These are phyloP conservation scores for Sminthopsis crassicaudata DNA, from an alignment of 2,113 vertebrate species.

Conservation along the genomic window DNA sequence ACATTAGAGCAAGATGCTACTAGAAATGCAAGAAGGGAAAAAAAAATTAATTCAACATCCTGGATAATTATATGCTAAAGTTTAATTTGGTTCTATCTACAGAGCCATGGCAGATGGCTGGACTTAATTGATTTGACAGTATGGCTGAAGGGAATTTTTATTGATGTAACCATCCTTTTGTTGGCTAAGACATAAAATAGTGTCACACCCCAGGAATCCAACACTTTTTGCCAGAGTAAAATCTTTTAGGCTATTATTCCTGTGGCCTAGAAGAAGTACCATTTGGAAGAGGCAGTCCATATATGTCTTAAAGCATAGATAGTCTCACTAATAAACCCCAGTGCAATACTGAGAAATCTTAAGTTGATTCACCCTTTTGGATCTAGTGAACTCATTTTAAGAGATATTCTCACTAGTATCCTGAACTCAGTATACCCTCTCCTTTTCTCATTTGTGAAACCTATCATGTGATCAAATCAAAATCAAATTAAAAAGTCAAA, in stretches of 20 bases:
- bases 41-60: slow-evolving; percentile 34
- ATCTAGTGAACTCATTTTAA: not conserved
- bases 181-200: not conserved
- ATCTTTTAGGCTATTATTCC: not conserved
- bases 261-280: not conserved
- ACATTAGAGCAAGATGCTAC: not conserved
- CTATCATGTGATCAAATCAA: not conserved
- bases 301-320: not conserved
- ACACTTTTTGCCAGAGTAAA: not conserved
- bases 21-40: not conserved
- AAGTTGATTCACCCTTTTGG: not conserved
- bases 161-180: not conserved
- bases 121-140: not conserved
- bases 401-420: not conserved
- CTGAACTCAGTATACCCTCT: slow-evolving; percentile 1
- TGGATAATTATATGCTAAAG: slow-evolving; percentile 33
- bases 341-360: not conserved
- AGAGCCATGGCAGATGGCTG: slow-evolving; percentile 12
- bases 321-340: not conserved
- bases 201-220: not conserved
- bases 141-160: slow-evolving; percentile 26
- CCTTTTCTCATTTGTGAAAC: not conserved
- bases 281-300: not conserved
- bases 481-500: not conserved
- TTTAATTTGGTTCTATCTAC: not conserved